Evolutionary conservation across 2,888 invertebrate species (phyloP), one percentile per base, ranked within the genome.

Genomic region (Tuta absoluta): DNA sequence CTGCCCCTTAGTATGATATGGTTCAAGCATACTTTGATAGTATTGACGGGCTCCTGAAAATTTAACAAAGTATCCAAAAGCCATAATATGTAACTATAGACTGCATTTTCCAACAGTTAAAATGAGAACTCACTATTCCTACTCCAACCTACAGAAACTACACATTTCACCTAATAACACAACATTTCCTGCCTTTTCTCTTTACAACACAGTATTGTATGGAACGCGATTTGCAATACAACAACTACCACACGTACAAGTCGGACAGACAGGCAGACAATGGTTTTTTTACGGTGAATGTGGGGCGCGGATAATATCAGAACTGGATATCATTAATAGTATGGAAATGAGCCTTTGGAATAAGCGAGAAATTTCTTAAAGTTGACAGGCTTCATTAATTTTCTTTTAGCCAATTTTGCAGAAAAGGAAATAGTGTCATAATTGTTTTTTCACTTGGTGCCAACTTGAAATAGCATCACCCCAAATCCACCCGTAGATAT

Each of bases 151-250:
- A 12, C 24, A 51, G 41, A 21, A 41, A 56, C 61, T 41, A 38
- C 63, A 51, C 56, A 60, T 67, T 64, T 60, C 58, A 62, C 51
- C 51, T 11, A 21, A 21, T 19, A 19, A 51, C 51, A 63, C 65
- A 63, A 65, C 67, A 68, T 71, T 78, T 79, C 80, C 80, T 77
- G 79, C 59, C 70, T 71, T 75, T 75, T 73, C 77, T 73, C 68
- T 58, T 65, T 65, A 19, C 62, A 51, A 64, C 45, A 24, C 65
- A 66, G 68, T 58, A 72, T 72, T 67, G 64, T 65, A 21, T 8
- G 63, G 38, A 23, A 11, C 17, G 45, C 45, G 4, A 45, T 45
- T 45, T 45, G 45, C 45, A 45, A 45, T 45, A 45, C 45, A 45
- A 33, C 33, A 33, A 8, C 7, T 33, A 38, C 57, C 49, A 62